A percentile compares a stretch with the other conserved stretches of the same genome.
Evolutionary conservation across 2,113 vertebrate species (phyloP).

Genomic region (Pholis gunnellus): DNA sequence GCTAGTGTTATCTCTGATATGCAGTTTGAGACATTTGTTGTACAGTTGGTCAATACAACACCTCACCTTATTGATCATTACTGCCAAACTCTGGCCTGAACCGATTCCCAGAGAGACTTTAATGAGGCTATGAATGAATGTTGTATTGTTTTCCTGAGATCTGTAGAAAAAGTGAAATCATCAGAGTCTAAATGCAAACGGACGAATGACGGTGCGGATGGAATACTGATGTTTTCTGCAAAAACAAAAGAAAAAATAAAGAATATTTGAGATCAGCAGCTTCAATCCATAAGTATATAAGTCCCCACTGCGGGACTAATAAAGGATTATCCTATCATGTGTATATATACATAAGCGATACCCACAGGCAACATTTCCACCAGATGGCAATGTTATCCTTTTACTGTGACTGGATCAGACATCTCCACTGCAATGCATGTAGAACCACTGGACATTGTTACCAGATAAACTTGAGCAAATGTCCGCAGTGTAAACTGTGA

Average conservation of each 20-base stretch:
- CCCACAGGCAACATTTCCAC: neutral
- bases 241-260: neutral
- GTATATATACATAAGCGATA: too few relatives aligned
- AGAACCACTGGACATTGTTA: neutral
- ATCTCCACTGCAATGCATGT: neutral
- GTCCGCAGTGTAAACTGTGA: neutral
- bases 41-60: neutral
- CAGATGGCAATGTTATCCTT: neutral
- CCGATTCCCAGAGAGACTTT: neutral
- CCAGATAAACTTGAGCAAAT: neutral
- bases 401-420: neutral
- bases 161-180: neutral
- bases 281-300: neutral
- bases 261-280: neutral
- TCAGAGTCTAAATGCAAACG: neutral
- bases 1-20: neutral
- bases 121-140: neutral
- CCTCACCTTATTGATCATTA: too few relatives aligned
- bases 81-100: neutral
- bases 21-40: neutral
- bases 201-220: neutral
- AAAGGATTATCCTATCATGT: too few relatives aligned
- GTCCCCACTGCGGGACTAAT: too few relatives aligned
- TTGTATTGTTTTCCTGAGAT: conserved; percentile 2
- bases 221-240: neutral